These are phyloP conservation scores for Zalophus californianus DNA, from an alignment of 2,797 vertebrate species.

Conservation along the genomic window DNA sequence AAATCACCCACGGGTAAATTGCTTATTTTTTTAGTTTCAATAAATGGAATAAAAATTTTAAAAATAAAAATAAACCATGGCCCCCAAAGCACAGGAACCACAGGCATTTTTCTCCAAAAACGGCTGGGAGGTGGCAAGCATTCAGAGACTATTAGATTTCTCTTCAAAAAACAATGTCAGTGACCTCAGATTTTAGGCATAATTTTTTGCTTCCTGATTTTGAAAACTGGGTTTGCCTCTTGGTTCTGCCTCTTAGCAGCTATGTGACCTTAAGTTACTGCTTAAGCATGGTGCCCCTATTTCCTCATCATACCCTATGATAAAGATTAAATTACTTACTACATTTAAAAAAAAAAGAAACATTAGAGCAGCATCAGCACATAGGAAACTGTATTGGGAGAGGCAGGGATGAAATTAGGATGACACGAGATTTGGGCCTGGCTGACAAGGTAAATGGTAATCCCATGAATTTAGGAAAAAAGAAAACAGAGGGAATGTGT, in stretches of 20 bases:
- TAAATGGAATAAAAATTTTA: not conserved
- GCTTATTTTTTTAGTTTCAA: not conserved
- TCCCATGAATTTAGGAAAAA: not conserved
- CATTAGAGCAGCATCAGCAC: not conserved
- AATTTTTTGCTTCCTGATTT: conserved; percentile 8
- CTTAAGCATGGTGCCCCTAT: not conserved
- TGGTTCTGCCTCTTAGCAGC: not conserved
- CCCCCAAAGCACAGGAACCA: not conserved
- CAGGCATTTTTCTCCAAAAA: not conserved
- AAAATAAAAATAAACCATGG: not conserved
- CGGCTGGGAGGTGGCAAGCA: not conserved
- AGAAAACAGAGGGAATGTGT: not conserved
- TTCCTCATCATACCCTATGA: not conserved
- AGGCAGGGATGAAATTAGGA: not conserved
- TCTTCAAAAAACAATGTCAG: conserved; percentile 27
- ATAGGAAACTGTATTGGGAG: not conserved
- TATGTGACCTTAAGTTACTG: not conserved
- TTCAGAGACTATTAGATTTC: not conserved
- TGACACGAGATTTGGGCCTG: not conserved
- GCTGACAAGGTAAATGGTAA: not conserved
- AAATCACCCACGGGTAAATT: not conserved
- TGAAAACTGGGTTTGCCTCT: not conserved
- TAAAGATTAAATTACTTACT: not conserved
- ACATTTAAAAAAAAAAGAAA: not conserved
- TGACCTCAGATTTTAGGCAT: not conserved